phyloP scores from a whole-genome alignment of 2,888 invertebrate species.

The Pandemis cinnamomeana region DNA sequence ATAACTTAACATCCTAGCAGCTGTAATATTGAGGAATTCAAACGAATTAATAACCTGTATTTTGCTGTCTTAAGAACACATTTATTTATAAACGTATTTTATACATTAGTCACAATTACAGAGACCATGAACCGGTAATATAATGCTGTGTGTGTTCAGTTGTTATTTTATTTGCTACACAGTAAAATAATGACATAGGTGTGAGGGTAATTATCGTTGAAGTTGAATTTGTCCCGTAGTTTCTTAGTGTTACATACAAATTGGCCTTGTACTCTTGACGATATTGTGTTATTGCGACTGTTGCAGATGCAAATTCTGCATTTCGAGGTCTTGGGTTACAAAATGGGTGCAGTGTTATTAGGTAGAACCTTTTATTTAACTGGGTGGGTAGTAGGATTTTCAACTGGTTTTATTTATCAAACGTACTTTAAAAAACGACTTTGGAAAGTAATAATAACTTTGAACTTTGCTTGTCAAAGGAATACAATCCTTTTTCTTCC shows the following conservation, averaged over 20 bases:
- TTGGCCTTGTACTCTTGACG: constrained; percentile 9
- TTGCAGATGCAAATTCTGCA: constrained; percentile 2
- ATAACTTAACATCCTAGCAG: background rate
- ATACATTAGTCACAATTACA: constrained; percentile 5
- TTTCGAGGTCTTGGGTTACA: background rate
- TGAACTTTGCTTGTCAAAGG: no score
- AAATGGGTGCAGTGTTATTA: no score
- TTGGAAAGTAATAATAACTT: no score
- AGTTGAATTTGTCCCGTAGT: constrained; percentile 11
- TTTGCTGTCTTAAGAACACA: constrained; percentile 1
- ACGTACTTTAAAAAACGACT: no score
- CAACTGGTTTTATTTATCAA: no score
- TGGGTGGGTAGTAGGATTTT: no score
- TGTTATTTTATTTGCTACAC: constrained; percentile 17
- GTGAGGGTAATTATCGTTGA: constrained; percentile 17
- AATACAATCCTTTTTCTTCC: no score
- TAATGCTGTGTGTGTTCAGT: constrained; percentile 5
- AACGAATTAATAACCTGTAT: background rate
- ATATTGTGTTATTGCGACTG: background rate
- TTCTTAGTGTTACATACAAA: constrained; percentile 2
- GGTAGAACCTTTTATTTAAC: no score
- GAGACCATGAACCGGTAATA: background rate
- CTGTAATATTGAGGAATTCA: background rate
- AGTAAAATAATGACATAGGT: constrained; percentile 23
- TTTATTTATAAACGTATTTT: background rate